Conservation (phyloP, 2,113 vertebrate genomes). For the Hipposideros armiger region DNA sequence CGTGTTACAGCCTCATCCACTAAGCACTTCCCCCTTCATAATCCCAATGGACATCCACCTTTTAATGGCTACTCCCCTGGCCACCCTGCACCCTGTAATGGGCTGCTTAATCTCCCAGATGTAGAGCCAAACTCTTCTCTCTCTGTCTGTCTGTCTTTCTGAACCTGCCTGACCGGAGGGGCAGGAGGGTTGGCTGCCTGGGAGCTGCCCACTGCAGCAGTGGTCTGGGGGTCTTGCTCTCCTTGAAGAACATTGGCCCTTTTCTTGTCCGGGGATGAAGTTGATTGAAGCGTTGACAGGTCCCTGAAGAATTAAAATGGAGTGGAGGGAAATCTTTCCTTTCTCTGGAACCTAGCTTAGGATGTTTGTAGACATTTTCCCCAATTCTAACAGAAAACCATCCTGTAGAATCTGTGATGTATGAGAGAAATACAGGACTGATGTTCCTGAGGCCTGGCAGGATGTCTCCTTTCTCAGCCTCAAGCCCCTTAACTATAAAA, state of each 20-base stretch:
- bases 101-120: background rate
- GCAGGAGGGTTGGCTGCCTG: too few relatives aligned
- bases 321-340: background rate
- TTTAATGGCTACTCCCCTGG: background rate
- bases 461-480: background rate
- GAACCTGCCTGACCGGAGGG: background rate
- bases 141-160: background rate
- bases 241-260: background rate
- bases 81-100: background rate
- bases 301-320: background rate
- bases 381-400: background rate
- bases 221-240: background rate
- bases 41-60: background rate
- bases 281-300: background rate
- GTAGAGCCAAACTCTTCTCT: background rate
- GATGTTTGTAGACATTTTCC: background rate
- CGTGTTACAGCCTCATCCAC: background rate
- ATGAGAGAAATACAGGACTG: background rate
- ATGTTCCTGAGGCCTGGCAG: background rate
- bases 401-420: background rate
- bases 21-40: background rate
- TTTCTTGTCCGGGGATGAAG: background rate
- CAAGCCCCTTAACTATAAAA: background rate
- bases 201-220: rapidly evolving
- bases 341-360: background rate